Base-by-base conservation (phyloP, 2,888 invertebrate genomes). In the Theretra japonica region DNA sequence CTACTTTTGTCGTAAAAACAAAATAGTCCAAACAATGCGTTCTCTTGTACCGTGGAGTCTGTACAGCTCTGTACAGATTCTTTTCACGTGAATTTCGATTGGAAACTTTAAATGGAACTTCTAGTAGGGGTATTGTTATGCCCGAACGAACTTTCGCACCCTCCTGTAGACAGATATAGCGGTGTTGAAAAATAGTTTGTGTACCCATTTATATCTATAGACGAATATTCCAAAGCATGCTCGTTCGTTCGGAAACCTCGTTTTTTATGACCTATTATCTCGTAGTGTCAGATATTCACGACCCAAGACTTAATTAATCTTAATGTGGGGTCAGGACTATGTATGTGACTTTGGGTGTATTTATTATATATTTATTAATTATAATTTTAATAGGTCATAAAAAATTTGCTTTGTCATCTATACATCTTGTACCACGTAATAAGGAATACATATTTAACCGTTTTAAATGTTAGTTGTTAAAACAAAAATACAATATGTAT, bases 101-200 rank as follows among this genome's bases (percentile, higher is more conserved):
- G 71, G 70, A 79, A 79, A 83, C 78, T 82, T 82, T 80, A 82
- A 82, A 82, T 80, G 76, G 82, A 80, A 73, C 81, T 80, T 74
- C 76, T 81, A 76, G 84, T 85, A 85, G 80, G 83, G 86, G 83
- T 73, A 75, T 80, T 83, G 80, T 85, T 84, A 82, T 83, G 83
- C 84, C 82, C 84, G 81, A 87, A 82, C 83, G 84, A 86, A 85
- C 85, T 82, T 88, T 87, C 80, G 76, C 87, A 84, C 86, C 85
- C 83, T 79, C 82, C 76, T 78, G 79, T 79, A 79, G 80, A 83
- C 81, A 78, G 80, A 87, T 87, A 87, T 87, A 86, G 78, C 83
- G 79, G 79, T 33, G 50, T 30, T 30, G 30, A 53, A 62, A 48
- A 48, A 65, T 65, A 65, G 23, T 65, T 30, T n/a, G n/a, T 65